A percentile compares a stretch with the other conserved stretches of the same genome.
Conservation (phyloP, 2,797 vertebrate species). For the Gambelia wislizenii region DNA sequence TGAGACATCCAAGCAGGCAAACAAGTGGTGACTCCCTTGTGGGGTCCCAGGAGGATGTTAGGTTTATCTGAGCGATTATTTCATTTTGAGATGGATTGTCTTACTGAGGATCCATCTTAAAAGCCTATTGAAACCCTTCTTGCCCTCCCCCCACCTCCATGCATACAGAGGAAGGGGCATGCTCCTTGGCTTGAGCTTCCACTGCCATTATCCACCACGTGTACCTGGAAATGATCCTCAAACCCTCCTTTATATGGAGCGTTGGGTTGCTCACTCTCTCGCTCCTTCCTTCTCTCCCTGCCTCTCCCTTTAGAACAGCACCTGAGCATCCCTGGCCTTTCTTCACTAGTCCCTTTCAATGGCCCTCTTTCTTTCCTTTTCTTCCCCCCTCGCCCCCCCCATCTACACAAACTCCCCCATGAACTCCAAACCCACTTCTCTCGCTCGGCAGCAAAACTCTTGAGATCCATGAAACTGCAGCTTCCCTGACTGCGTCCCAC, state of each 20-base stretch:
- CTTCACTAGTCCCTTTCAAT: background rate
- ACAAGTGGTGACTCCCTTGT: background rate
- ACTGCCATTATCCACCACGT: background rate
- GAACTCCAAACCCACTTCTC: slow-evolving; percentile 32
- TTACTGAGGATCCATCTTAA: background rate
- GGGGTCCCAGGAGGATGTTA: background rate
- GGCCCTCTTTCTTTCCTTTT: background rate
- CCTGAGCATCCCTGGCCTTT: background rate
- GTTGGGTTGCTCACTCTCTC: no score
- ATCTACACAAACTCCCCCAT: slow-evolving; percentile 44
- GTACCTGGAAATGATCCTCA: background rate
- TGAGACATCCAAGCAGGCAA: background rate
- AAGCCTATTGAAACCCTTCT: background rate
- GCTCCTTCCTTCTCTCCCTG: no score
- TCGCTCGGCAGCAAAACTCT: slow-evolving; percentile 65
- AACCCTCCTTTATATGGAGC: background rate
- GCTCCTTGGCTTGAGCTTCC: background rate
- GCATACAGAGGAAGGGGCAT: background rate
- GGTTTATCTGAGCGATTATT: background rate
- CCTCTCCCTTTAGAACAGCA: background rate
- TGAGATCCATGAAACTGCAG: slow-evolving; percentile 62
- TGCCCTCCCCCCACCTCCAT: background rate
- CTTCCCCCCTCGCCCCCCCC: slow-evolving; percentile 34
- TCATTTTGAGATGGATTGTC: background rate
- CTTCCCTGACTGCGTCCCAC: slow-evolving; percentile 51